Percentiles rank a stretch among this genome's conserved stretches.
Evolutionary conservation across 2,888 invertebrate species (phyloP).

Genomic region (Odontothrips loti): DNA sequence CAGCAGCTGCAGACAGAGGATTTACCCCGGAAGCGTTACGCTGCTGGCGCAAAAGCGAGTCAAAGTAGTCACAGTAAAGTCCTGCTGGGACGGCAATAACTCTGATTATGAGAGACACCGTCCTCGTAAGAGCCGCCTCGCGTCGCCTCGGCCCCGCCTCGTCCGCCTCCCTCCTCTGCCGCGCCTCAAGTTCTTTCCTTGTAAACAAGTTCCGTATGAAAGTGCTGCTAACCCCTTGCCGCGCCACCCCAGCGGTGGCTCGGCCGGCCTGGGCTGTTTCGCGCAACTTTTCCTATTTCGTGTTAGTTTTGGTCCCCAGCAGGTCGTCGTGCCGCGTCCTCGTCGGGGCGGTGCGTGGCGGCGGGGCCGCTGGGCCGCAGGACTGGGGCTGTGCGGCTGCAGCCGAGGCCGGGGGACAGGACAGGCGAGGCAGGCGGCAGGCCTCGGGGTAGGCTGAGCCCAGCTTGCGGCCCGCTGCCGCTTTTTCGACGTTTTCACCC

Average conservation of each 20-base stretch:
- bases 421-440: neutral
- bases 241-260: neutral
- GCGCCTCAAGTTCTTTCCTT: slow-evolving; percentile 18
- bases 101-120: slow-evolving; percentile 23
- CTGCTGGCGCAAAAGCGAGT: neutral
- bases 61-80: no score
- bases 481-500: neutral
- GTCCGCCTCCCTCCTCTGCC: neutral
- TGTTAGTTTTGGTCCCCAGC: slow-evolving; percentile 23
- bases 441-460: neutral
- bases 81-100: neutral
- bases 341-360: neutral
- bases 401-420: neutral
- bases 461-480: neutral
- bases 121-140: neutral
- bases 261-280: slow-evolving; percentile 7
- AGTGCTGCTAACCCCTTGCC: neutral
- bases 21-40: neutral
- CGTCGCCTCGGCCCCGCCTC: neutral
- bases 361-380: no score
- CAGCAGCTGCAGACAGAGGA: no score
- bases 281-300: slow-evolving; percentile 22
- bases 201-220: slow-evolving; percentile 25
- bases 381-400: no score
- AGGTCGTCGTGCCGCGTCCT: neutral